Conservation (phyloP, 1,140 invertebrate genomes). For the Danaus melanippus region DNA sequence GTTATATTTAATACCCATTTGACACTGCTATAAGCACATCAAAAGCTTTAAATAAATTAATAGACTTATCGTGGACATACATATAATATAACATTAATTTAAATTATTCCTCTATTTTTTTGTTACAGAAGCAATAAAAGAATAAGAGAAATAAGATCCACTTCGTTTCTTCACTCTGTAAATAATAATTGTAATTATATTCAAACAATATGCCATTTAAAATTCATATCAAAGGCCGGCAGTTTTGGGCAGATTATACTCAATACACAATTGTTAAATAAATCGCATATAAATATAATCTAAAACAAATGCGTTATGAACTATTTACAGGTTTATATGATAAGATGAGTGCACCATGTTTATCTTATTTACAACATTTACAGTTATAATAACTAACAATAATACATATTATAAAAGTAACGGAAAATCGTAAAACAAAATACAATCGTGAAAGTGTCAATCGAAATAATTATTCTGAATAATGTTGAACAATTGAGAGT, state of each 20-base stretch:
- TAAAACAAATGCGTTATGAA: constrained; percentile 23
- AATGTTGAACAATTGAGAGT: too few relatives aligned
- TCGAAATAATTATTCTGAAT: too few relatives aligned
- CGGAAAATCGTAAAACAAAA: constrained; percentile 8
- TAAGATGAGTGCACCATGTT: constrained; percentile 50
- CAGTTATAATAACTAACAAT: constrained; percentile 53
- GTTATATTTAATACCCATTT: too few relatives aligned
- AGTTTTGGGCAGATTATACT: constrained; percentile 18
- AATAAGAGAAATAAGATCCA: background rate
- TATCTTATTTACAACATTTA: constrained; percentile 64
- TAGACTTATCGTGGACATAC: too few relatives aligned
- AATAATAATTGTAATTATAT: too few relatives aligned
- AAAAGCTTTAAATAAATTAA: too few relatives aligned
- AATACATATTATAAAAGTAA: constrained; percentile 38
- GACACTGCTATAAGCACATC: too few relatives aligned
- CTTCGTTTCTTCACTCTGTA: too few relatives aligned
- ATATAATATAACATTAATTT: too few relatives aligned
- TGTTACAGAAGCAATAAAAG: background rate
- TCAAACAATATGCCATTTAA: background rate
- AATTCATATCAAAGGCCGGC: constrained; percentile 15
- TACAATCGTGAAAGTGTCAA: constrained; percentile 3
- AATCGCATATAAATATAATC: constrained; percentile 23
- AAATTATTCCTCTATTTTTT: too few relatives aligned
- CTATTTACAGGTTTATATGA: constrained; percentile 28
- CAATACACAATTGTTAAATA: constrained; percentile 17